Evolutionary conservation across 2,797 vertebrate genomes (phyloP), one percentile per base, ranked within the genome.

Genomic region (Picus viridis): DNA sequence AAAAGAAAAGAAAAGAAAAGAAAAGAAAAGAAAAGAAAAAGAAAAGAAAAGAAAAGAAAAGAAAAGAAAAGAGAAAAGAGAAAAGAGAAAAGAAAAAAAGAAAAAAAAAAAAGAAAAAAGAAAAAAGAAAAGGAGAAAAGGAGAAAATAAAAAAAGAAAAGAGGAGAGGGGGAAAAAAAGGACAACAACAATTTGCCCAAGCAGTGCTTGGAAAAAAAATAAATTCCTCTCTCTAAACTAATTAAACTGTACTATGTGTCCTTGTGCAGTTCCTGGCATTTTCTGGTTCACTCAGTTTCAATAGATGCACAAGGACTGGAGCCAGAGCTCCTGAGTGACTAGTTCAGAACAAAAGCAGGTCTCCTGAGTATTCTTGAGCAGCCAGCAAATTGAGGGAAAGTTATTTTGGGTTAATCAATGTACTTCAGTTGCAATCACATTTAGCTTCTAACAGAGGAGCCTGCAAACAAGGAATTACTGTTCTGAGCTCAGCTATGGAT

Each of bases 271-370:
- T 97, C 93, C 96, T 97, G 96, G 92, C 4, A 89, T 89, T 96
- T 97, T 98, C 97, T 97, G 97, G 97, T 97, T 98, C 97, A 96
- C 89, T 97, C 97, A 89, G 86, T 96, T 97, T 97, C 96, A 97
- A 97, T 97, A 93, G 94, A 89, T 92, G 90, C 88, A 90, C 58
- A 72, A 96, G 96, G 96, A 96, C 79, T 10, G 43, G 96, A 86
- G 96, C 97, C 97, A 97, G 95, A 51, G 91, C 96, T 97, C 96
- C 95, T 97, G 96, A 97, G 96, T 96, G 97, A 96, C 97, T 95
- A 95, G 92, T 90, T 97, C 95, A 80, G 94, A 97, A 97, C 97
- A 97, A 97, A 97, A 97, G 97, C 94, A 94, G 92, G 89, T 96
- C 97, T 96, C 97, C 83, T 47, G 97, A 96, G 95, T 85, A 94